Evolutionary conservation across 2,797 vertebrate species (phyloP), one percentile per base, ranked within the genome.

Genomic region (Apogon talboti): DNA sequence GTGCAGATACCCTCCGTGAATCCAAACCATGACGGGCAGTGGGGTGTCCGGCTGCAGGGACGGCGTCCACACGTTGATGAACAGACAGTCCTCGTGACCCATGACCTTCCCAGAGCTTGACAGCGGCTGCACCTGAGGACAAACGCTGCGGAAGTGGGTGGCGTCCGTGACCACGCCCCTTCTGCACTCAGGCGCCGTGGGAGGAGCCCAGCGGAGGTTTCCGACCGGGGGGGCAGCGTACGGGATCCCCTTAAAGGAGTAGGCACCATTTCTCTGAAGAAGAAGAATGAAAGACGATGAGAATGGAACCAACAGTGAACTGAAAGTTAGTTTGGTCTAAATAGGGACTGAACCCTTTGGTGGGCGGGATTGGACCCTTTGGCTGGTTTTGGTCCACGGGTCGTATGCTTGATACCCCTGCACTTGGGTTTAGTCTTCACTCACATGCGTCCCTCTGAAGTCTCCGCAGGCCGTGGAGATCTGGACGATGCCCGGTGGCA

Each of bases 21-120:
- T 85, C 93, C 93, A 95, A 33, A 95, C 92, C 91, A 95, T 79
- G 38, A 95, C 94, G 0, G 94, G 93, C 44, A 94, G 81, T 16
- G 28, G 69, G 74, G 89, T 77, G 2, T 62, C 54, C 0, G 66
- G 48, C n/a, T 28, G 45, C 63, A 95, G 81, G 3, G 73, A 77
- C 1, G 94, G 92, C 2, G 93, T 95, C 93, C 94, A 95, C 58
- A 95, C 92, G 40, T 93, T 95, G 71, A 94, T 0, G 67, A 91
- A 92, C 14, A 95, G 90, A 38, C 94, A 95, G 79, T 94, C 92
- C 82, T 95, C 94, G 13, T 89, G 84, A 38, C 94, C 94, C 78
- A 82, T 82, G 44, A 86, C 56, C 46, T 8, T 55, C 7, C 91
- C 92, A 0, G 40, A 0, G 19, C 64, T 66, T 0, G 50, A 46